Percentiles rank a stretch among this genome's conserved stretches.
These are phyloP conservation scores for Platypus cylindrus DNA, from an alignment of 2,888 invertebrate genomes.

Conservation along the genomic window DNA sequence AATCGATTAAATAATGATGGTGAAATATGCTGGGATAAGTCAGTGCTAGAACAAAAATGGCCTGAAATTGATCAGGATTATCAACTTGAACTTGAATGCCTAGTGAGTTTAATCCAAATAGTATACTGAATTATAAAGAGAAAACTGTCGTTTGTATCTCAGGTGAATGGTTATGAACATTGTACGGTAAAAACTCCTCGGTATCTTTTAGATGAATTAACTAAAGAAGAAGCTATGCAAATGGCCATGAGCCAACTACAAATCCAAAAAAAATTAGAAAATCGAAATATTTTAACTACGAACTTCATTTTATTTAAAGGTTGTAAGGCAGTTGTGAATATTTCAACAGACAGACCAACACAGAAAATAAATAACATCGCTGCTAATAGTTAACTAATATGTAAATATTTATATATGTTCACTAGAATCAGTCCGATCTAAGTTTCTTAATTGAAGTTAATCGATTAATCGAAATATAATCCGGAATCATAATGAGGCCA, in stretches of 20 bases:
- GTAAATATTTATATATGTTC: too few species aligned
- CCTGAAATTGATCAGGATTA: slow-evolving; percentile 60
- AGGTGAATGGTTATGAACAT: slow-evolving; percentile 42
- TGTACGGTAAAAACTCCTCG: slow-evolving; percentile 41
- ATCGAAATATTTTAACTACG: slow-evolving; percentile 26
- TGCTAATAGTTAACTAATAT: too few species aligned
- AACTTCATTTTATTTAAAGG: slow-evolving; percentile 28
- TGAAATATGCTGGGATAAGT: slow-evolving; percentile 52
- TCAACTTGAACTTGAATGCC: slow-evolving; percentile 50
- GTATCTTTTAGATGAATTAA: slow-evolving; percentile 39
- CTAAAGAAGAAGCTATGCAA: slow-evolving; percentile 40
- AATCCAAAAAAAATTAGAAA: slow-evolving; percentile 28
- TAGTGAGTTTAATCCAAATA: slow-evolving; percentile 36
- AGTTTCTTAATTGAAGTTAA: too few species aligned
- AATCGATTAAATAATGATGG: slow-evolving; percentile 40
- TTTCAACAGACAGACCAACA: slow-evolving; percentile 21
- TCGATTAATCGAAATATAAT: slow-evolving; percentile 6
- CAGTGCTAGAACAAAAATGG: slow-evolving; percentile 67
- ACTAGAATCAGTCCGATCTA: too few species aligned
- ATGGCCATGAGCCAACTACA: slow-evolving; percentile 37
- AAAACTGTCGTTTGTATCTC: slow-evolving; percentile 12
- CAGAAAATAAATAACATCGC: too few species aligned
- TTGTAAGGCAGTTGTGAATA: slow-evolving; percentile 30
- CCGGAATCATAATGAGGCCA: slow-evolving; percentile 36
- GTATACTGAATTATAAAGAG: background rate